phyloP scores from a whole-genome alignment of 2,113 vertebrate species.

The Oenanthe melanoleuca region DNA sequence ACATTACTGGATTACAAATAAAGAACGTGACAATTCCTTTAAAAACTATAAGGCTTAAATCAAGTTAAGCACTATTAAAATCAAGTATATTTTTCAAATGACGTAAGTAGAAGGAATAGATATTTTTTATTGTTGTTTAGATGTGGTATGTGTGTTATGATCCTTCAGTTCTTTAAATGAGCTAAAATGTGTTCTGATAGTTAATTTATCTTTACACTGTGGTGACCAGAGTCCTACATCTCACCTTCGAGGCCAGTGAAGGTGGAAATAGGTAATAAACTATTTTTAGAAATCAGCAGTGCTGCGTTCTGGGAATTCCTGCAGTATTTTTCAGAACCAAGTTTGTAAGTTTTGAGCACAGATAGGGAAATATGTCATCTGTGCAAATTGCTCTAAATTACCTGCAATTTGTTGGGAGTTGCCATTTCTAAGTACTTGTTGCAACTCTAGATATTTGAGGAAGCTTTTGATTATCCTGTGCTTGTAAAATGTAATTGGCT shows the following conservation, averaged over 20 bases:
- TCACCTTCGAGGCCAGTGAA: background rate
- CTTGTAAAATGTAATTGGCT: slow-evolving; percentile 56
- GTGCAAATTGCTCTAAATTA: slow-evolving; percentile 43
- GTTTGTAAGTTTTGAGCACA: slow-evolving; percentile 17
- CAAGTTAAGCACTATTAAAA: background rate
- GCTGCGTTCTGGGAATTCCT: background rate
- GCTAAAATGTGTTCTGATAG: background rate
- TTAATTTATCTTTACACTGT: background rate
- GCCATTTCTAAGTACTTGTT: slow-evolving; percentile 32
- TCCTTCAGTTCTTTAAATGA: background rate
- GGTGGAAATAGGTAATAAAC: background rate
- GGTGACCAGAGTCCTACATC: background rate
- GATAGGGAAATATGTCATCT: slow-evolving; percentile 34
- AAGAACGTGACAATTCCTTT: background rate
- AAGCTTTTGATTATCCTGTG: slow-evolving; percentile 63
- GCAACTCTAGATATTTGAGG: slow-evolving; percentile 46
- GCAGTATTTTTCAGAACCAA: background rate
- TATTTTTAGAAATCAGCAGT: slow-evolving; percentile 2
- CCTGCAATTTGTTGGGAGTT: slow-evolving; percentile 65
- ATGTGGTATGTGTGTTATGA: background rate
- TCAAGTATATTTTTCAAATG: background rate
- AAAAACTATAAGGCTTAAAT: background rate
- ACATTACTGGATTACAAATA: background rate
- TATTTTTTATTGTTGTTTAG: background rate
- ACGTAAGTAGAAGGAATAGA: background rate